Base-by-base conservation (phyloP, 2,113 vertebrate genomes). In the Rhegmatorhina hoffmannsi region DNA sequence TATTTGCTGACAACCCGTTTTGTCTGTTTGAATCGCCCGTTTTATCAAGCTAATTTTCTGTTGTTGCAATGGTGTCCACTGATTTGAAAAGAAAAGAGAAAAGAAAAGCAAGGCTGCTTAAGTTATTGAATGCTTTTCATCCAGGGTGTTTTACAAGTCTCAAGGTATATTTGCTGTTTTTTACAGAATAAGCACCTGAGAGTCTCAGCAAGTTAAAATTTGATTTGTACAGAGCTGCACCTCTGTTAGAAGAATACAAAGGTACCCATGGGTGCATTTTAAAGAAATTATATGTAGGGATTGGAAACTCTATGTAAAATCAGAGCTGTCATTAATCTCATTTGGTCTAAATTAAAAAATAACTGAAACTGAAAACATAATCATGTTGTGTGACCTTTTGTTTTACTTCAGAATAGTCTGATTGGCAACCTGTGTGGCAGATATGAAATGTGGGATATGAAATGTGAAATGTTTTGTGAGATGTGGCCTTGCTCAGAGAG, bases 1-100 rank as follows among this genome's bases (percentile, higher is more conserved):
- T 96, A 94, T 97, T 96, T 97, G 34, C 80, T 95, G 89, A 92
- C 72, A 96, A 31, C 52, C 26, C 26, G 28, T 86, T 96, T 95
- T 91, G 66, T 95, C 56, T 90, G n/a, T 70, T 86, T 89, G 50
- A 80, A 47, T 87, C 75, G 72, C 24, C 19, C n/a, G 82, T 96
- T 96, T 89, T 33, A 87, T 95, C 75, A 94, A 44, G 24, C 20
- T 78, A 55, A 43, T 76, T 90, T 93, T 76, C 33, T 47, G 38
- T n/a, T 81, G 50, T 85, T 91, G 28, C 24, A 74, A 11, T 79
- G 38, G 21, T 72, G 25, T 19, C 66, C 79, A 33, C 13, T 68
- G 68, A 76, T 38, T n/a, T n/a, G 28, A 31, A 47, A 8, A 47
- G 12, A 44, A 29, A 60, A 43, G 34, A 69, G 9, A 28, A 44